Base-by-base conservation (phyloP, 2,888 invertebrate genomes). In the Nymphalis polychloros region DNA sequence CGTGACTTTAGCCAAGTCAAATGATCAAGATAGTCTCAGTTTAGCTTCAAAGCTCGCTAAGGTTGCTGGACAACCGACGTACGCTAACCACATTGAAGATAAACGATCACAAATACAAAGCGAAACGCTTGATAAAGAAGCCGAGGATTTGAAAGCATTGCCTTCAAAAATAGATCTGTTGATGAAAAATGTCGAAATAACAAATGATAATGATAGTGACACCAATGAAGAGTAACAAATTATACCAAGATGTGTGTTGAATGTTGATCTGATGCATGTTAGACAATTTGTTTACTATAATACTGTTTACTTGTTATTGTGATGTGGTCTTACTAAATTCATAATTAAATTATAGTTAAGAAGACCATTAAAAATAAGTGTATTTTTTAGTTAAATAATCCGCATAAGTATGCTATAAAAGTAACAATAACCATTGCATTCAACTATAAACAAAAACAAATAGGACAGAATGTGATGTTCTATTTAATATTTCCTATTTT, bases 41-140 rank as follows among this genome's bases (percentile, higher is more conserved):
- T 80, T 95, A 16, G 95, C 96, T 0, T 90, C 93, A 0, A 93
- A 94, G 60, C 81, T 96, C 47, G 95, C 96, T 0, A 87, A 90
- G 70, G 77, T 85, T 3, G 83, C 85, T 4, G 93, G 93, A 0
- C 93, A 93, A 72, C 79, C 73, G 41, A 83, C 84, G 0, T 84
- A 85, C 67, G 90, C 90, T 0, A 83, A 84, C 1, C 88, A 88
- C 52, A 78, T 92, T 0, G 79, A 82, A 13, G 81, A 81, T 46
- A 85, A 80, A 70, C 75, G 76, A 16, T 75, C 79, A 3, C 69
- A 70, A 19, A 77, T 79, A 0, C 76, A 78, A 53, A 76, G 70
- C 13, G 67, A 73, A 13, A 64, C 46, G 3, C 52, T 64, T 0
- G 57, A 63, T 17, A 64, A 52, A 1, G 59, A 74, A 6, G 67